phyloP scores from a whole-genome alignment of 2,797 vertebrate species.

The Myoxocephalus aenaeus region DNA sequence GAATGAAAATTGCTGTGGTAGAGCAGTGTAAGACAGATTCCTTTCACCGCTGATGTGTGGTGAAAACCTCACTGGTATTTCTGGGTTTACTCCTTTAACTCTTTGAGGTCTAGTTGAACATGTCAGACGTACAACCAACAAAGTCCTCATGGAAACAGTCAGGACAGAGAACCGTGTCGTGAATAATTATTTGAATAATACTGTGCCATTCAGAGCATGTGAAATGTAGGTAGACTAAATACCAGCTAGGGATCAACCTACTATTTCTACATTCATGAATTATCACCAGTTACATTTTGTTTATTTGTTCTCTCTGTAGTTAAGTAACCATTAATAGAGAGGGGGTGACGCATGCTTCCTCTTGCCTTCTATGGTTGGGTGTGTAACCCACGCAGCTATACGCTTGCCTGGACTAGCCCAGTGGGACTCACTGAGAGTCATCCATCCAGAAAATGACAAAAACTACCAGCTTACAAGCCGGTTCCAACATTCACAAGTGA shows the following conservation, averaged over 20 bases:
- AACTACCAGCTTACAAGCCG: constrained; percentile 52
- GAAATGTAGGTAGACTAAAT: neutral
- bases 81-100: neutral
- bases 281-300: neutral
- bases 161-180: constrained; percentile 1
- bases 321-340: constrained; percentile 21
- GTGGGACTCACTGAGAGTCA: constrained; percentile 70
- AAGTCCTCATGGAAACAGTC: constrained; percentile 3
- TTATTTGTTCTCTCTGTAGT: neutral
- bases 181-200: constrained; percentile 29
- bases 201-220: neutral
- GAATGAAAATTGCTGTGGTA: neutral
- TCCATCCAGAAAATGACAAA: constrained; percentile 74
- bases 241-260: neutral
- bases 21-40: neutral
- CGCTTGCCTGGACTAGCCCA: constrained; percentile 68
- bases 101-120: neutral
- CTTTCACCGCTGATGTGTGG: neutral
- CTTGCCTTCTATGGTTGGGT: constrained; percentile 14
- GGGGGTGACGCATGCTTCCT: constrained; percentile 28
- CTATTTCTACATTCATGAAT: neutral
- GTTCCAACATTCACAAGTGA: constrained; percentile 48
- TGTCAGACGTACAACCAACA: neutral
- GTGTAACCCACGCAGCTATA: constrained; percentile 18
- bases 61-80: neutral